A percentile compares a stretch with the other conserved stretches of the same genome.
phyloP scores from a whole-genome alignment of 2,113 vertebrate species.

The Myrmophylax atrothorax region DNA sequence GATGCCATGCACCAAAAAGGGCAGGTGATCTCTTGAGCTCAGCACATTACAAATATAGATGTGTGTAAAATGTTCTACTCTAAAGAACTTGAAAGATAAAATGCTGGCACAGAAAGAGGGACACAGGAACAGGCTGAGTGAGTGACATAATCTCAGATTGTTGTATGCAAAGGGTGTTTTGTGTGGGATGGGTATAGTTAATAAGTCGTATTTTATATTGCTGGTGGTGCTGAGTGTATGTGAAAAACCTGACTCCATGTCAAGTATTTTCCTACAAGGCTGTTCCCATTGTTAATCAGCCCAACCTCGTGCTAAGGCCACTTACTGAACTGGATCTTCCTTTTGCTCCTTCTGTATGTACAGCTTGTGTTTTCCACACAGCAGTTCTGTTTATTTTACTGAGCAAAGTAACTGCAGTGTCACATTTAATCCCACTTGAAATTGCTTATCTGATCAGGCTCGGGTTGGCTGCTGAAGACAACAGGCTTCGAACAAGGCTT shows the following conservation, averaged over 20 bases:
- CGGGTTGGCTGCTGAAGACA: background rate
- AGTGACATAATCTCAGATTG: background rate
- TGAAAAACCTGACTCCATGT: background rate
- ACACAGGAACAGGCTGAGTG: background rate
- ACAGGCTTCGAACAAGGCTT: background rate
- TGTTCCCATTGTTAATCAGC: background rate
- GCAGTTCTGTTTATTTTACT: background rate
- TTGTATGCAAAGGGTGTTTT: background rate
- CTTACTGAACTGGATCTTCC: background rate
- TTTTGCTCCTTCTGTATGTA: background rate
- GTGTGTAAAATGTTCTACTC: background rate
- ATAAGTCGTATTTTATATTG: background rate
- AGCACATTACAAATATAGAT: background rate
- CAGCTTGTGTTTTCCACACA: background rate
- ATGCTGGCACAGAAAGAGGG: background rate
- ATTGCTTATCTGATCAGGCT: background rate
- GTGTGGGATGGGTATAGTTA: background rate
- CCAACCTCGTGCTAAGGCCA: background rate
- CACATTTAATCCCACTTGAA: background rate
- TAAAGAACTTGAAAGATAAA: background rate
- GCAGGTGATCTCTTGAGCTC: background rate
- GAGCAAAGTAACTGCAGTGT: background rate
- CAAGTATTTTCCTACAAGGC: background rate
- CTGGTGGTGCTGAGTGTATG: rapidly evolving
- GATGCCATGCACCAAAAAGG: background rate